Percentiles rank a stretch among this genome's conserved stretches.
phyloP scores from a whole-genome alignment of 1,140 invertebrate genomes.

The Ceratina australensis region DNA sequence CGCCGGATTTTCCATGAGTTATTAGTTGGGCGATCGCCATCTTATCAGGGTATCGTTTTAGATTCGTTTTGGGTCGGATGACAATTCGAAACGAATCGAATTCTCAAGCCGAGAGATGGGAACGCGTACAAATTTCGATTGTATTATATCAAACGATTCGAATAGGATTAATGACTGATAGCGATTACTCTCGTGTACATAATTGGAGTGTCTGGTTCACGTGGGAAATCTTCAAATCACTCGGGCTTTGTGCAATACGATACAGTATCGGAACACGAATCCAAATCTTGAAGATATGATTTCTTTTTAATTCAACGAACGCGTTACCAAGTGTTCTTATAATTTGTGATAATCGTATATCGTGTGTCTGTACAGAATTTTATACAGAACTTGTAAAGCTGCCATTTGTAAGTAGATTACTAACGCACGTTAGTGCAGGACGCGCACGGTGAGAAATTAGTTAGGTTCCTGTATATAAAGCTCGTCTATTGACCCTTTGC shows the following conservation, averaged over 20 bases:
- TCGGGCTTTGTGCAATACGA: background rate
- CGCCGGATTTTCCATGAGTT: conserved; percentile 30
- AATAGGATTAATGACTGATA: background rate
- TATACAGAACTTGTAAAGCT: conserved; percentile 62
- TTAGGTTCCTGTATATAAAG: conserved; percentile 39
- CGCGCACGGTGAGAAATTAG: conserved; percentile 1
- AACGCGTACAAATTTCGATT: background rate
- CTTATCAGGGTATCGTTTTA: conserved; percentile 28
- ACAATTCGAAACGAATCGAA: too few relatives aligned
- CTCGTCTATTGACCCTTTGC: too few relatives aligned
- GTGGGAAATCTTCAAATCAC: background rate
- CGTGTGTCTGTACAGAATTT: conserved; percentile 48
- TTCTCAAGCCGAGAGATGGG: too few relatives aligned
- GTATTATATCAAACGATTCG: background rate
- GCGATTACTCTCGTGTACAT: conserved; percentile 32
- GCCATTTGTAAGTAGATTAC: conserved; percentile 53
- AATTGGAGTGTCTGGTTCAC: conserved; percentile 2
- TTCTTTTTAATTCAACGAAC: background rate
- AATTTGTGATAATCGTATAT: background rate
- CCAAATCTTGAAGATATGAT: background rate
- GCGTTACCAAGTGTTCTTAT: background rate
- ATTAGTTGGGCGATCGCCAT: conserved; percentile 19
- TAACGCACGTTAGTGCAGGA: conserved; percentile 45
- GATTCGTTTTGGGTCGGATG: too few relatives aligned
- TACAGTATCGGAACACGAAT: background rate